phyloP scores from a whole-genome alignment of 2,888 invertebrate genomes.

The Dryocosmus kuriphilus region DNA sequence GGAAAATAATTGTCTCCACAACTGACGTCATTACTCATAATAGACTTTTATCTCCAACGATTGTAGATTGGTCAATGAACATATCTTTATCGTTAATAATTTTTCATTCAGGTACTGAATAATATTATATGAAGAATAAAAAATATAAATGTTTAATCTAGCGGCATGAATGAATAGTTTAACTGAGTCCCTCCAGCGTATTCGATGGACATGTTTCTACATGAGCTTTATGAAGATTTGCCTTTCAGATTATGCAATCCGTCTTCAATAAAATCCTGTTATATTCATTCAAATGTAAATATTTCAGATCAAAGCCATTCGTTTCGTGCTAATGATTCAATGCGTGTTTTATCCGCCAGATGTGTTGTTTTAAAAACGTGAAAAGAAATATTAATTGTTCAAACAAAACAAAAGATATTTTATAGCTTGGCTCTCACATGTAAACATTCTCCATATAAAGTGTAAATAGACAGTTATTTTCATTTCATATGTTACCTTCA shows the following conservation, averaged over 20 bases:
- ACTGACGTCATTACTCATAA: too few relatives aligned
- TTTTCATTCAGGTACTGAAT: neutral
- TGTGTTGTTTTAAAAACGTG: neutral
- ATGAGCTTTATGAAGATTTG: conserved; percentile 27
- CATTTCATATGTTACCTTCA: too few relatives aligned
- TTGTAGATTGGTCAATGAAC: too few relatives aligned
- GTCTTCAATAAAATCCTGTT: conserved; percentile 33
- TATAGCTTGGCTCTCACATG: neutral
- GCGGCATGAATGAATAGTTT: neutral
- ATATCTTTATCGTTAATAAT: too few relatives aligned
- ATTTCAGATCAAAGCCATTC: conserved; percentile 11
- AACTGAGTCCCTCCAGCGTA: neutral
- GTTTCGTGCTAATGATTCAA: conserved; percentile 21
- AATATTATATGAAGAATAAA: neutral
- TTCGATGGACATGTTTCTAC: conserved; percentile 17
- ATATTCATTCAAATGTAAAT: conserved; percentile 17
- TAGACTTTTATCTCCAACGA: neutral
- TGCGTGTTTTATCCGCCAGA: neutral
- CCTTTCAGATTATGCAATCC: conserved; percentile 32
- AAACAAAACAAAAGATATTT: neutral
- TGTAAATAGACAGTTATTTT: too few relatives aligned
- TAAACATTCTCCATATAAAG: too few relatives aligned
- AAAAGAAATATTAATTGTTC: neutral
- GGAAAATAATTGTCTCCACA: neutral
- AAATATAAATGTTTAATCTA: neutral